Evolutionary conservation across 92 coral and sea anemone genomes (phyloP).

Genomic region (Porites lobata): DNA sequence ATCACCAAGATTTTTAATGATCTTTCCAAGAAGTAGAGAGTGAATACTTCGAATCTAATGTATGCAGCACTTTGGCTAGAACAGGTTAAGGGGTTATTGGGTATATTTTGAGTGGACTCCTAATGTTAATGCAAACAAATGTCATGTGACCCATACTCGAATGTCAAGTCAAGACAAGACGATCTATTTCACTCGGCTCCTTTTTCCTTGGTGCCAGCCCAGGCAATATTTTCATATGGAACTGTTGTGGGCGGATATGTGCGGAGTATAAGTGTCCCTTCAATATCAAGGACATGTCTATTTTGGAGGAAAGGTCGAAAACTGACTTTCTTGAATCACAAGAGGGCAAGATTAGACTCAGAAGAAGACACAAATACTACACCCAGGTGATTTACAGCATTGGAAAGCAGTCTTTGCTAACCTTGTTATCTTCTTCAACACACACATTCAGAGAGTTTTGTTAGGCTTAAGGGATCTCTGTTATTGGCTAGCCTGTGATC

Average conservation of each 20-base stretch:
- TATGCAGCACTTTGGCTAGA: no score
- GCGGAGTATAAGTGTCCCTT: constrained; percentile 62
- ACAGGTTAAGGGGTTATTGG: no score
- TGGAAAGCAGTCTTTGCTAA: constrained; percentile 43
- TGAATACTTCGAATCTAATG: no score
- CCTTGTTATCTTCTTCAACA: constrained; percentile 47
- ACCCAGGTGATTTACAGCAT: constrained; percentile 50
- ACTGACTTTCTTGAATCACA: constrained; percentile 47
- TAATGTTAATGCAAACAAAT: no score
- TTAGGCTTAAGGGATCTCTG: constrained; percentile 31
- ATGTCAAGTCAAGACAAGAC: no score
- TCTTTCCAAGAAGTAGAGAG: no score
- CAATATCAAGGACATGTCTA: constrained; percentile 25
- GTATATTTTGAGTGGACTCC: no score
- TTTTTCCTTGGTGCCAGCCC: constrained; percentile 56
- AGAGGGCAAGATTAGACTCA: constrained; percentile 37
- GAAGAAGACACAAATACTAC: constrained; percentile 50
- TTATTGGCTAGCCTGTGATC: constrained; percentile 50
- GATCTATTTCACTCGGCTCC: no score
- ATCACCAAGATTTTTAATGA: no score
- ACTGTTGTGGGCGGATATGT: constrained; percentile 45
- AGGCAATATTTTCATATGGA: constrained; percentile 61
- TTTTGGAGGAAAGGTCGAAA: constrained; percentile 41
- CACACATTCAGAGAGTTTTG: constrained; percentile 51
- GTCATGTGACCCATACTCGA: no score